Base-by-base conservation (phyloP, 2,113 vertebrate genomes). In the Trogon melanurus region DNA sequence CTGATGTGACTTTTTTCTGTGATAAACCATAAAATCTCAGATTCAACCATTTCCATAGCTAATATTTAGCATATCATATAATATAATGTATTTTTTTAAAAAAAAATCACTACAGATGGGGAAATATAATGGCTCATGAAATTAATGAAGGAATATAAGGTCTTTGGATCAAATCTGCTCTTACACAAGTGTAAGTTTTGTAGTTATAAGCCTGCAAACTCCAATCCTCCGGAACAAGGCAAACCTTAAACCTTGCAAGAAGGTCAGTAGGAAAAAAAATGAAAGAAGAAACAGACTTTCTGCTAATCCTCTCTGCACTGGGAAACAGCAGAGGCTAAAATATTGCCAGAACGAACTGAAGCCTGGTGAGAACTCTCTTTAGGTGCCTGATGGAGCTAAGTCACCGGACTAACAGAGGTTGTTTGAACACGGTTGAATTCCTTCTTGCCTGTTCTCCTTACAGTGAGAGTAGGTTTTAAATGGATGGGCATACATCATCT, bases 81-180 rank as follows among this genome's bases (percentile, higher is more conserved):
- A 86, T 81, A 84, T 80, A 94, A 94, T 75, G 78, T 83, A 78
- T 80, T 91, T 89, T 84, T 88, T 91, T 89, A 1, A 5, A 13
- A 95, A 93, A 20, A 74, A 95, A 93, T 91, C 92, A 71, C 73
- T 94, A 86, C 71, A 91, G 85, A 93, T 88, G 47, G 72, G 51
- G 48, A 92, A 95, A 95, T 91, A 72, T 72, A 96, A 86, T 95
- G 86, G 91, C 60, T 97, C 93, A 95, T 95, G 93, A 96, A 96
- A 96, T 96, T 86, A 76, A 47, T 86, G 89, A 95, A 32, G 61
- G 44, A 84, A 95, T 93, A 88, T 86, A 92, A 95, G 85, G 69
- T 87, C 73, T 96, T 92, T 48, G 73, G 83, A 84, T 93, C 65
- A 94, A 88, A 94, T 66, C 75, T 91, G 16, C n/a, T 92, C 76